Evolutionary conservation across 1,140 invertebrate species (phyloP).

Genomic region (Drosophila aff.): DNA sequence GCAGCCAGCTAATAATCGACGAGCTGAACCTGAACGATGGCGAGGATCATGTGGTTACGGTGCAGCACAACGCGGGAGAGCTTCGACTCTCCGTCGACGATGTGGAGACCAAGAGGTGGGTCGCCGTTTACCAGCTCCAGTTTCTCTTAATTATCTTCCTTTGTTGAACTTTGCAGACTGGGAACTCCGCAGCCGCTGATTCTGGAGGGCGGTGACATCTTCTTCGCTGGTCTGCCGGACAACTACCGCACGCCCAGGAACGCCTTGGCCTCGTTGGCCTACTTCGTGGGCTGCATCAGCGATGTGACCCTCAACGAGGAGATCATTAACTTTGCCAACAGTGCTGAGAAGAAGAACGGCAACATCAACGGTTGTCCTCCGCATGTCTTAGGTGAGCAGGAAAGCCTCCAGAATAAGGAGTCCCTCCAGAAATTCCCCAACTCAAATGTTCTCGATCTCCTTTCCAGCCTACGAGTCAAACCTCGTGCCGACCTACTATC

Average conservation of each 20-base stretch:
- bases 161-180: not conserved
- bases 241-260: constrained; percentile 85
- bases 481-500: constrained; percentile 64
- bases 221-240: constrained; percentile 93
- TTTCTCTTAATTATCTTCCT: constrained; percentile 12
- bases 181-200: constrained; percentile 87
- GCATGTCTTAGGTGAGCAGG: constrained; percentile 72
- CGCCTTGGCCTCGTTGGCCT: constrained; percentile 82
- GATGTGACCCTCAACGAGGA: constrained; percentile 94
- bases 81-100: constrained; percentile 95
- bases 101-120: constrained; percentile 88
- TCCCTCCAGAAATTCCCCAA: not conserved
- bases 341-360: constrained; percentile 88
- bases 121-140: constrained; percentile 22
- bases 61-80: constrained; percentile 88
- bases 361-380: constrained; percentile 89
- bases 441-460: not conserved
- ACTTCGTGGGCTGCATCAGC: constrained; percentile 94
- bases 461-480: constrained; percentile 65
- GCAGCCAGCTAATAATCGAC: constrained; percentile 87
- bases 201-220: constrained; percentile 89
- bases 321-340: constrained; percentile 93
- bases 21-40: constrained; percentile 92
- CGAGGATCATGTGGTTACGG: constrained; percentile 96
- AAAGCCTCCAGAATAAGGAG: no score